Conservation (phyloP, 64 coral and sea anemone species). For the Porites lutea region DNA sequence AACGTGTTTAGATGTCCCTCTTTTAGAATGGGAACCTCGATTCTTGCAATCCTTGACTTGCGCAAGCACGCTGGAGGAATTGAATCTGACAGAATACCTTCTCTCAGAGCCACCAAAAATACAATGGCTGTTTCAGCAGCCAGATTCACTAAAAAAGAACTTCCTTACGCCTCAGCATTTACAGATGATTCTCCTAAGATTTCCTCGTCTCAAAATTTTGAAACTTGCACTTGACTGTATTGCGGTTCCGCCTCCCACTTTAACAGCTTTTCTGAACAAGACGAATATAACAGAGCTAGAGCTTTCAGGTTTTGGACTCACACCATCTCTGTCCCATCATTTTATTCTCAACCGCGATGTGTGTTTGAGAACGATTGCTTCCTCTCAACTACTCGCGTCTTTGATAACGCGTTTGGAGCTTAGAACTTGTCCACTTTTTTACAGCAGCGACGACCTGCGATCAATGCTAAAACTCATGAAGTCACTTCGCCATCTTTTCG, state of each 20-base stretch:
- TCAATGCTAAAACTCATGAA: conserved; percentile 24
- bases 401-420: conserved; percentile 25
- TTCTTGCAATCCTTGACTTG: conserved; percentile 16
- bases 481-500: conserved; percentile 16
- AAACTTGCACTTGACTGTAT: conserved; percentile 27
- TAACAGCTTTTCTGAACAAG: conserved; percentile 11
- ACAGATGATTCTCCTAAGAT: conserved; percentile 11
- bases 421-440: conserved; percentile 10
- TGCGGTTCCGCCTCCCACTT: conserved; percentile 14
- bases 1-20: conserved; percentile 32
- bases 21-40: neutral
- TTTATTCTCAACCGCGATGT: conserved; percentile 31
- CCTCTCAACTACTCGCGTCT: conserved; percentile 14
- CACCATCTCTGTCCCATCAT: neutral
- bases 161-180: conserved; percentile 37
- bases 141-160: neutral
- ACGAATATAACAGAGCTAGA: neutral
- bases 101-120: neutral
- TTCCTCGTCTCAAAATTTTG: conserved; percentile 42
- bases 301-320: conserved; percentile 23
- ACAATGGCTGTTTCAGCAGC: neutral
- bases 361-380: conserved; percentile 33
- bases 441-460: conserved; percentile 10
- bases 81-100: conserved; percentile 24
- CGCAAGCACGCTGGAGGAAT: conserved; percentile 25